Percentiles rank a stretch among this genome's conserved stretches.
Conservation (phyloP, 1,140 invertebrate genomes). For the Aricia agestis region DNA sequence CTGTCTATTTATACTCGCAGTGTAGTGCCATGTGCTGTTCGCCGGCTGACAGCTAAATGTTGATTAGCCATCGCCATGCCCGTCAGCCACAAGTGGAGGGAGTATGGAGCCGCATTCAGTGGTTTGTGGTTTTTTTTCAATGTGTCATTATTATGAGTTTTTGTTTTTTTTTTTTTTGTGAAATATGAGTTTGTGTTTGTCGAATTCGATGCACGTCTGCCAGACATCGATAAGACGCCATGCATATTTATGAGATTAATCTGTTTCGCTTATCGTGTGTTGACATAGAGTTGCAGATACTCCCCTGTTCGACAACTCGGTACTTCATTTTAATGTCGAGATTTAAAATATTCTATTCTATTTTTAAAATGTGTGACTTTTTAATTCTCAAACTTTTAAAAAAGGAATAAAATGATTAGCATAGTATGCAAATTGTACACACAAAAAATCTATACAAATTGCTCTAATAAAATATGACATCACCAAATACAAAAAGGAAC, state of each 20-base stretch:
- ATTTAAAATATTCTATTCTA: no score
- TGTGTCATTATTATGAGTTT: background rate
- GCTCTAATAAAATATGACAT: no score
- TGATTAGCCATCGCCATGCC: constrained; percentile 54
- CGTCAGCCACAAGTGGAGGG: constrained; percentile 62
- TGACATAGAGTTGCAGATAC: background rate
- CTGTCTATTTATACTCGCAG: constrained; percentile 51
- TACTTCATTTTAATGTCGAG: no score
- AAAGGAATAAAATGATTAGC: no score
- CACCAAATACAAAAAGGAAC: no score
- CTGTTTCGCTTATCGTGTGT: background rate
- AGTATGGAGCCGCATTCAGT: constrained; percentile 67
- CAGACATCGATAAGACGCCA: background rate
- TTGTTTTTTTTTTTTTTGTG: background rate
- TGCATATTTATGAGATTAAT: background rate
- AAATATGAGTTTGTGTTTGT: background rate
- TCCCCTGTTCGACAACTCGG: background rate
- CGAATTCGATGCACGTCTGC: background rate
- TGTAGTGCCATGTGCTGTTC: constrained; percentile 42
- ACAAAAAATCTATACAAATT: no score
- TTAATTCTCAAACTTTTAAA: no score
- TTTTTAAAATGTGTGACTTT: no score
- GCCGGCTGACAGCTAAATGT: constrained; percentile 56
- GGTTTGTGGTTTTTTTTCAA: constrained; percentile 55
- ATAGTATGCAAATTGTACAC: no score